A percentile compares a stretch with the other conserved stretches of the same genome.
Conservation (phyloP, 2,797 vertebrate genomes). For the Enteromius mattozi region DNA sequence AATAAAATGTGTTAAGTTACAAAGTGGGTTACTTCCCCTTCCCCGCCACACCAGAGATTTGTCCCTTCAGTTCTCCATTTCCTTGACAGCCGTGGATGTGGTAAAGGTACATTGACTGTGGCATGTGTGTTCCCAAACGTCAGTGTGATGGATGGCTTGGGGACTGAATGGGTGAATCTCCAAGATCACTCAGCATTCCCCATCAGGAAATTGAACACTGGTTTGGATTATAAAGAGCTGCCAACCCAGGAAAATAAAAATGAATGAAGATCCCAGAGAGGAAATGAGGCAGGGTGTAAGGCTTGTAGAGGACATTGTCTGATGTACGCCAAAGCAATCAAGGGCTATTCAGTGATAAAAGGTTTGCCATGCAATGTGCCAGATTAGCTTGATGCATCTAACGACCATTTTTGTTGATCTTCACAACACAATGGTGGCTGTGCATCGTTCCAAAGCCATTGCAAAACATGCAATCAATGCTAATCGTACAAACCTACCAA, state of each 20-base stretch:
- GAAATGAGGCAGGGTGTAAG: conserved; percentile 45
- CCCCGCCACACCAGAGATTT: background rate
- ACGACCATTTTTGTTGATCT: conserved; percentile 2
- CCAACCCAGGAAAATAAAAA: conserved; percentile 51
- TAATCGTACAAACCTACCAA: background rate
- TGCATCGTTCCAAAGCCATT: background rate
- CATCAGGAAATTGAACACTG: conserved; percentile 52
- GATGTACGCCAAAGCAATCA: conserved; percentile 45
- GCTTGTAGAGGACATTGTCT: conserved; percentile 27
- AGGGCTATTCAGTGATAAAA: conserved; percentile 41
- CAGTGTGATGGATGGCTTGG: conserved; percentile 43
- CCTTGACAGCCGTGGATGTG: background rate
- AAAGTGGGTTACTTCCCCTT: no score
- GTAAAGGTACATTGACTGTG: conserved; percentile 6
- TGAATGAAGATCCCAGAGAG: conserved; percentile 41
- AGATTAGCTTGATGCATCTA: conserved; percentile 21
- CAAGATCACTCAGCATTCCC: conserved; percentile 39
- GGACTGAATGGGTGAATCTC: conserved; percentile 37
- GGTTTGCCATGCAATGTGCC: conserved; percentile 2
- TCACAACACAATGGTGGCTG: background rate
- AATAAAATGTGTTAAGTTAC: no score
- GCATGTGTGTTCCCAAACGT: background rate
- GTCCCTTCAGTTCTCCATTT: background rate
- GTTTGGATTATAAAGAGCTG: conserved; percentile 21
- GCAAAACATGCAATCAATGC: conserved; percentile 40